Base-by-base conservation (phyloP, 1,140 invertebrate genomes). In the Drosophila burlai region DNA sequence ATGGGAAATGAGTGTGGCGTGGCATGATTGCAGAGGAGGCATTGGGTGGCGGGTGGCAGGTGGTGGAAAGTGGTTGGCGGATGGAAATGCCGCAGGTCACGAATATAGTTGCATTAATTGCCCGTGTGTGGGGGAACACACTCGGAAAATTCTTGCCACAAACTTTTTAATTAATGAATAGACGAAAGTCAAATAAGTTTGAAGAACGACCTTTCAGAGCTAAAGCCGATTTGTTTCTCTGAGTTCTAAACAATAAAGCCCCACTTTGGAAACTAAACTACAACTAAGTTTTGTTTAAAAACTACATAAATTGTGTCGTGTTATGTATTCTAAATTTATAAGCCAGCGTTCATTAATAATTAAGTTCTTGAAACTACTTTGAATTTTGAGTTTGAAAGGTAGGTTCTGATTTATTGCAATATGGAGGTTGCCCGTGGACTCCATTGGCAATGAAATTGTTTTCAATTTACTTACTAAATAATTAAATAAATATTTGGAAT, bases 91-190 rank as follows among this genome's bases (percentile, higher is more conserved):
- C 54, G 54, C 54, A 57, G 36, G 54, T 57, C 54, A 57, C 54
- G 54, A 57, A 57, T 40, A 57, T 52, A 52, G 54, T 57, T 57
- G 54, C 54, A 57, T 57, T 57, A 57, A 57, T 57, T 57, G 36
- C 54, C 54, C 24, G 54, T 16, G 21, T 38, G 47, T 13, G 15
- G 26, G 10, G 26, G 29, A 26, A 36, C 36, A 40, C 54, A 40
- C 54, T 57, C 54, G 36, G 54, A 57, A 57, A 57, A 57, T 57
- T 57, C 54, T 40, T 57, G 36, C 21, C 36, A 40, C 9, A 5
- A 57, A 57, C 15, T 38, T 57, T 38, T 26, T 40, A 57, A 57
- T 57, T 57, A 40, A 57, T 57, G 54, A 57, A 54, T 16, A 57
- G 21, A 4, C 36, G 36, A 57, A 26, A 11, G 54, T 26, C 54